phyloP scores from a whole-genome alignment of 2,797 vertebrate genomes.

The Chaetophractus vellerosus region DNA sequence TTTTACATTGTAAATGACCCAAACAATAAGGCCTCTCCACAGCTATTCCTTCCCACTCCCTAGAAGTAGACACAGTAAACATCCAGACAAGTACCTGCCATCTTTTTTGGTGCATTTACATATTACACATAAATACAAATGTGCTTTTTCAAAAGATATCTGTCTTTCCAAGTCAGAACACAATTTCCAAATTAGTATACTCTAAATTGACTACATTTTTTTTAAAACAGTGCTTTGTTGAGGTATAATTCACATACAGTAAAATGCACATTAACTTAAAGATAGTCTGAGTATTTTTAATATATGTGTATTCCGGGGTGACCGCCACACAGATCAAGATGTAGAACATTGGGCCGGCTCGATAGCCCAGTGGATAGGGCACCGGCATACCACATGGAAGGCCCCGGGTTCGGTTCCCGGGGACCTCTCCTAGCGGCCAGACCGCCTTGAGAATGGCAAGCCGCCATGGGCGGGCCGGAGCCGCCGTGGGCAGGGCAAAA shows the following conservation, averaged over 20 bases:
- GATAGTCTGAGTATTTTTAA: slow-evolving; percentile 37
- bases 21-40: background rate
- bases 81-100: slow-evolving; percentile 17
- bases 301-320: background rate
- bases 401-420: too few relatives aligned
- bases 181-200: slow-evolving; percentile 57
- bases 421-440: too few relatives aligned
- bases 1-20: background rate
- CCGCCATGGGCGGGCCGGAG: too few relatives aligned
- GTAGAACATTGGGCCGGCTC: slow-evolving; percentile 35
- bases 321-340: background rate
- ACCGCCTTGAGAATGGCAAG: too few relatives aligned
- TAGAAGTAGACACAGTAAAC: background rate
- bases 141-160: background rate
- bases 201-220: slow-evolving; percentile 7
- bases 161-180: slow-evolving; percentile 5
- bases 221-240: background rate
- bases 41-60: background rate
- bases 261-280: slow-evolving; percentile 22
- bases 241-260: slow-evolving; percentile 29
- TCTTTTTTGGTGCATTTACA: background rate
- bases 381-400: too few relatives aligned
- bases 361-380: too few relatives aligned
- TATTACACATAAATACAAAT: background rate
- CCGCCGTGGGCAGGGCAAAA: too few relatives aligned